These are phyloP conservation scores for Pagetopsis macropterus DNA, from an alignment of 2,797 vertebrate species.

Conservation along the genomic window DNA sequence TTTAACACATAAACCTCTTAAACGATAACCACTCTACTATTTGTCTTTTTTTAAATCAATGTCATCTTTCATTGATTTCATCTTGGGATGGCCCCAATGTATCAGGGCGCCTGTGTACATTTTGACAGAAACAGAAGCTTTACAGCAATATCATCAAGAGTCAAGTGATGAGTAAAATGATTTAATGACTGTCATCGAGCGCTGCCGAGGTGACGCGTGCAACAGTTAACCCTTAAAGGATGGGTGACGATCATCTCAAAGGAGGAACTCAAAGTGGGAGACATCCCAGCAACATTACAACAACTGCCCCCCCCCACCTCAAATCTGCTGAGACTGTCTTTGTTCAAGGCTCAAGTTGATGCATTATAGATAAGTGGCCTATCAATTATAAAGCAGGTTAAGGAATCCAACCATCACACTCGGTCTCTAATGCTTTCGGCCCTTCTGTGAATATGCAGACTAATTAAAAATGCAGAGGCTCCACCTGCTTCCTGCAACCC, in stretches of 20 bases:
- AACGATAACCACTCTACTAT: background rate
- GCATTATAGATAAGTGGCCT: conserved; percentile 72
- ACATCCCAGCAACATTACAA: conserved; percentile 33
- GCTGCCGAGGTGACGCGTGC: conserved; percentile 17
- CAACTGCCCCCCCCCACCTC: conserved; percentile 34
- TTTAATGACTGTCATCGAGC: background rate
- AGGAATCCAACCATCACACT: conserved; percentile 68
- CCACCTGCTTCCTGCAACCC: conserved; percentile 54
- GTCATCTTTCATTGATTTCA: background rate
- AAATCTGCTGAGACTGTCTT: conserved; percentile 65
- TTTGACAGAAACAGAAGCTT: background rate
- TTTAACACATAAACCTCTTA: background rate
- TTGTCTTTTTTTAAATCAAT: background rate
- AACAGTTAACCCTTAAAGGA: conserved; percentile 29
- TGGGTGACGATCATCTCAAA: conserved; percentile 12
- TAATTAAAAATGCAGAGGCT: conserved; percentile 68
- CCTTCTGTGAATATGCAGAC: conserved; percentile 55
- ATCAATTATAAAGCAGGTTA: conserved; percentile 78
- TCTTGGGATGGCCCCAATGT: background rate
- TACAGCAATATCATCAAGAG: background rate
- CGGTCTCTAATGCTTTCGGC: conserved; percentile 55
- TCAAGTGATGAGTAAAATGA: background rate
- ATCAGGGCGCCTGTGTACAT: background rate
- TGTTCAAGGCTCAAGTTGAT: conserved; percentile 56
- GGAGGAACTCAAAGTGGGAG: conserved; percentile 19